These are phyloP conservation scores for Hestina assimilis DNA, from an alignment of 1,140 invertebrate species.

Conservation along the genomic window DNA sequence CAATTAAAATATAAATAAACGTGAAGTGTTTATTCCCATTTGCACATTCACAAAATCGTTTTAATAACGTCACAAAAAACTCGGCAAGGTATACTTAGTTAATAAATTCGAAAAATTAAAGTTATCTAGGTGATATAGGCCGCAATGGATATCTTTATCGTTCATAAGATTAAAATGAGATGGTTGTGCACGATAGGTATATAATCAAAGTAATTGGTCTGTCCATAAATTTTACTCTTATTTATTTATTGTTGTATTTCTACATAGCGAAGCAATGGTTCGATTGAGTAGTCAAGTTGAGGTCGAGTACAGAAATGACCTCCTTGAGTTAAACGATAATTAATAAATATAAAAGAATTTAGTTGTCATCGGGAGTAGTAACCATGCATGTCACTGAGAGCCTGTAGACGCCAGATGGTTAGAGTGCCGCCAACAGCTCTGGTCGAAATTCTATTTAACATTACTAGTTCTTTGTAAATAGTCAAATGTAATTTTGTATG, in stretches of 20 bases:
- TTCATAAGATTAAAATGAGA: slow-evolving; percentile 45
- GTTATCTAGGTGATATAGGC: slow-evolving; percentile 11
- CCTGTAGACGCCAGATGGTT: slow-evolving; percentile 59
- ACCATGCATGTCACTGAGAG: slow-evolving; percentile 60
- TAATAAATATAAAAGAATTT: slow-evolving; percentile 14
- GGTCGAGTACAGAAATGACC: not conserved
- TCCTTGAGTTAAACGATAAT: slow-evolving; percentile 1
- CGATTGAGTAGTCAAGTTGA: slow-evolving; percentile 1
- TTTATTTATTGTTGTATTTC: slow-evolving; percentile 32
- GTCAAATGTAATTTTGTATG: slow-evolving; percentile 74
- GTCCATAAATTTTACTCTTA: slow-evolving; percentile 55
- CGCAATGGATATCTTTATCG: slow-evolving; percentile 17
- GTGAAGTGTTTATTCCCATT: slow-evolving; percentile 5
- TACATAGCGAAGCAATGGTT: slow-evolving; percentile 32
- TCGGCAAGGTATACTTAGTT: slow-evolving; percentile 19
- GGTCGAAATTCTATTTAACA: slow-evolving; percentile 53
- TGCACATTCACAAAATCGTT: slow-evolving; percentile 15
- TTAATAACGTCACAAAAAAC: slow-evolving; percentile 2
- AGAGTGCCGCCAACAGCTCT: slow-evolving; percentile 45
- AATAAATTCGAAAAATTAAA: slow-evolving; percentile 21
- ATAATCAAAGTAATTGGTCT: slow-evolving; percentile 55
- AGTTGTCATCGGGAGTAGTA: slow-evolving; percentile 33
- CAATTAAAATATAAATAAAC: not conserved
- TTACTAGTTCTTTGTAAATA: slow-evolving; percentile 72
- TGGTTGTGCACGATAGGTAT: slow-evolving; percentile 74